Evolutionary conservation across 2,888 invertebrate genomes (phyloP).

Genomic region (Aspidiotus destructor): DNA sequence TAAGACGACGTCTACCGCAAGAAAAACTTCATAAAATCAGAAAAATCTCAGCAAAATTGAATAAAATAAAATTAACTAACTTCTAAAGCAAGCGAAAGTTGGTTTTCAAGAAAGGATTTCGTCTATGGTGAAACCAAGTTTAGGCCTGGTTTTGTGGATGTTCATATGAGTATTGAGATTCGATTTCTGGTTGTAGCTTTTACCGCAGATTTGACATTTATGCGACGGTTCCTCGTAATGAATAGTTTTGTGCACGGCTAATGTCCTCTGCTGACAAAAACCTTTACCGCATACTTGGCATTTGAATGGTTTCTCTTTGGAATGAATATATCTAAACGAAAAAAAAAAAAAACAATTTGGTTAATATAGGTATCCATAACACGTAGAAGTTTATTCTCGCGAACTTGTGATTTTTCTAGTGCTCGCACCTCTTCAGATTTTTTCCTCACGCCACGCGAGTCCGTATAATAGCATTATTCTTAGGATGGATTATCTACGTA

Average conservation of each 20-base stretch:
- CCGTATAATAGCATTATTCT: no score
- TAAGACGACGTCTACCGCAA: no score
- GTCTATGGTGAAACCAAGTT: slow-evolving; percentile 25
- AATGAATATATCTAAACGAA: slow-evolving; percentile 76
- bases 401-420: no score
- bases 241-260: slow-evolving; percentile 95
- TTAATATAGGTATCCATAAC: neutral
- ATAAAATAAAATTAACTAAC: no score
- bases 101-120: slow-evolving; percentile 10
- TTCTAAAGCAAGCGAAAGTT: no score
- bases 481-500: no score
- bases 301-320: slow-evolving; percentile 95
- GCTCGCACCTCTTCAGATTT: no score
- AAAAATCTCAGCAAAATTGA: no score
- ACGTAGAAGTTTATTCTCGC: no score
- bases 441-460: no score
- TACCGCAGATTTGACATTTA: slow-evolving; percentile 90
- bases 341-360: neutral
- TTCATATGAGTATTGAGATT: slow-evolving; percentile 91
- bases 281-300: slow-evolving; percentile 94
- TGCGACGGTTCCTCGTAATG: slow-evolving; percentile 97
- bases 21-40: no score
- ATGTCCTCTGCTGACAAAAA: slow-evolving; percentile 88
- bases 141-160: slow-evolving; percentile 51
- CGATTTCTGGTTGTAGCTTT: slow-evolving; percentile 92